These are phyloP conservation scores for Melanocharis versteri DNA, from an alignment of 2,113 vertebrate species.

Conservation along the genomic window DNA sequence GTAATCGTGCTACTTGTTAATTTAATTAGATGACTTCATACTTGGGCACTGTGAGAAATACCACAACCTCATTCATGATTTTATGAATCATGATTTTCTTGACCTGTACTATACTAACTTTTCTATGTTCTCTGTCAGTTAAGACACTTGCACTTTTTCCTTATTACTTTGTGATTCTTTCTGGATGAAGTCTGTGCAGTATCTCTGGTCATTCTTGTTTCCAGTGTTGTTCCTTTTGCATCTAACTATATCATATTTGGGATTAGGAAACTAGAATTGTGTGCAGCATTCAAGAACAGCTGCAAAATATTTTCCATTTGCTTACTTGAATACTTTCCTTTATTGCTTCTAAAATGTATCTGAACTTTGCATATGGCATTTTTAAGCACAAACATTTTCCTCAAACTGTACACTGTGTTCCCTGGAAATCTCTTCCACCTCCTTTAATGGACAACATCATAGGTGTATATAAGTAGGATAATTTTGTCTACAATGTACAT, in stretches of 20 bases:
- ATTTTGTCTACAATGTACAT: not conserved
- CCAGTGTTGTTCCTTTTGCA: not conserved
- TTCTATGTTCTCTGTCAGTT: not conserved
- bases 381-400: not conserved
- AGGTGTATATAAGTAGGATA: not conserved
- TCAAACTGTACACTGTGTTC: not conserved
- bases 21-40: not conserved
- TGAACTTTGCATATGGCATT: not conserved
- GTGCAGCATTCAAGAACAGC: not conserved
- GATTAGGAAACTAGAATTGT: not conserved
- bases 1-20: not conserved
- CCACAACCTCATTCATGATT: not conserved
- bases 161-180: not conserved
- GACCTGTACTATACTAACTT: not conserved
- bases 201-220: not conserved
- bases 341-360: not conserved
- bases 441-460: not conserved
- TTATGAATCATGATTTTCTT: not conserved
- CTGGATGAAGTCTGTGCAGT: not conserved
- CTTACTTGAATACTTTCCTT: not conserved
- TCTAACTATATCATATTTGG: not conserved
- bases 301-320: not conserved
- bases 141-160: not conserved
- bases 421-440: not conserved
- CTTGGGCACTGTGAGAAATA: not conserved